Evolutionary conservation across 2,888 invertebrate species (phyloP), one percentile per base, ranked within the genome.

Genomic region (Callosobruchus maculatus): DNA sequence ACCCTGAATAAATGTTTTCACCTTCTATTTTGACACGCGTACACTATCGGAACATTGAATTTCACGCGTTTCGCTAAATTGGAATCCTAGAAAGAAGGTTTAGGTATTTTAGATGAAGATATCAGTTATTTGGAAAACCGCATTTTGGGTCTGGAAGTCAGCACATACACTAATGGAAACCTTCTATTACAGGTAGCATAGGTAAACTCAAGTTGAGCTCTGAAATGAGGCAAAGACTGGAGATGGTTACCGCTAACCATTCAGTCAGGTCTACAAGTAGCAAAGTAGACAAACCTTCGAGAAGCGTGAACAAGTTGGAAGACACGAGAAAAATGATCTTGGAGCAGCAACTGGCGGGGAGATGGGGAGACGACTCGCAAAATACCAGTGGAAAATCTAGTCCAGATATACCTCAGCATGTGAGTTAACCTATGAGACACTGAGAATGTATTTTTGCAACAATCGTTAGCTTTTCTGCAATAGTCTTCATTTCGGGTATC

Each of bases 161-260:
- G n/a, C n/a, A n/a, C n/a, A n/a, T n/a, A 7, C 26, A 2, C 26
- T 26, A 7, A 26, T 26, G 26, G 7, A 49, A 3, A 49, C 1
- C 18, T 18, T 49, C 49, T 7, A 49, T 49, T 49, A 5, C 49
- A 49, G 96, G 96, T 5, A 96, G 95, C 83, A 94, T 97, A 3
- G 97, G 97, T 0, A 97, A 97, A 85, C 87, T 97, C 0, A 95
- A 96, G 82, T 90, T 97, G 9, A 96, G 96, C 83, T 94, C 95
- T 0, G 97, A 97, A 88, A 97, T 97, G 97, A 91, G 96, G 20
- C 94, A 95, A 82, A 90, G 97, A 77, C 85, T 97, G 75, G 97
- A 97, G 85, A 92, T 94, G 84, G 96, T 97, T 0, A 97, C 96
- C 0, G 94, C 96, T 0, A 95, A 94, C 81, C 96, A 96, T 85